Conservation (phyloP, 2,113 vertebrate genomes). For the Mirounga angustirostris region DNA sequence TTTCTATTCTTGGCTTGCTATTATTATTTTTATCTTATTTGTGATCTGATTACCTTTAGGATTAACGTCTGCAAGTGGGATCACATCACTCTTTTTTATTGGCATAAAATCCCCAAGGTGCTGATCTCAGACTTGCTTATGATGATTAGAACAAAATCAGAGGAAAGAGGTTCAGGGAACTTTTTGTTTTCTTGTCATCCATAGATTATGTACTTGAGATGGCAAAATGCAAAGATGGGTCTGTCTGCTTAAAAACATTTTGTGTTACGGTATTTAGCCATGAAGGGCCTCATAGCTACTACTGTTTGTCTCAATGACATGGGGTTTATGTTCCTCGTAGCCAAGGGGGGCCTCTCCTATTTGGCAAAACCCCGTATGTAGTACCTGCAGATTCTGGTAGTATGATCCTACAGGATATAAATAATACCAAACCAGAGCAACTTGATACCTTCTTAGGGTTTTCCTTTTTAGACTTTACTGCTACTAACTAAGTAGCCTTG, state of each 20-base stretch:
- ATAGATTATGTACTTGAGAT: background rate
- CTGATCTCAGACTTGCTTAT: background rate
- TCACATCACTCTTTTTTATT: background rate
- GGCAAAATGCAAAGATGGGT: background rate
- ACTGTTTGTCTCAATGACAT: background rate
- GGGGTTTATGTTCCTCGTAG: background rate
- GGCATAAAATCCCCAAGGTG: background rate
- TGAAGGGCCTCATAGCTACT: background rate
- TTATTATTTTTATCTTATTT: slow-evolving; percentile 29
- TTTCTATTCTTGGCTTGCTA: background rate
- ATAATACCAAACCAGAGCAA: background rate
- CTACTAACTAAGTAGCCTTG: background rate
- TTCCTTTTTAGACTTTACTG: background rate
- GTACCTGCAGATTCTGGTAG: background rate
- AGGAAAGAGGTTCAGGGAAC: background rate
- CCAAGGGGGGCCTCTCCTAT: background rate
- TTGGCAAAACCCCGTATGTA: background rate
- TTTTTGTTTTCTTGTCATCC: background rate
- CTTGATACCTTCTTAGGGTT: background rate
- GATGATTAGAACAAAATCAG: slow-evolving; percentile 15
- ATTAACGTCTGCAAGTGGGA: background rate
- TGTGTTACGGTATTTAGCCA: background rate
- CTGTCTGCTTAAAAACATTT: background rate
- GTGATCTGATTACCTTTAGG: background rate
- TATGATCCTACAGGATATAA: background rate